These are phyloP conservation scores for Apaloderma vittatum DNA, from an alignment of 2,113 vertebrate genomes.

Conservation along the genomic window DNA sequence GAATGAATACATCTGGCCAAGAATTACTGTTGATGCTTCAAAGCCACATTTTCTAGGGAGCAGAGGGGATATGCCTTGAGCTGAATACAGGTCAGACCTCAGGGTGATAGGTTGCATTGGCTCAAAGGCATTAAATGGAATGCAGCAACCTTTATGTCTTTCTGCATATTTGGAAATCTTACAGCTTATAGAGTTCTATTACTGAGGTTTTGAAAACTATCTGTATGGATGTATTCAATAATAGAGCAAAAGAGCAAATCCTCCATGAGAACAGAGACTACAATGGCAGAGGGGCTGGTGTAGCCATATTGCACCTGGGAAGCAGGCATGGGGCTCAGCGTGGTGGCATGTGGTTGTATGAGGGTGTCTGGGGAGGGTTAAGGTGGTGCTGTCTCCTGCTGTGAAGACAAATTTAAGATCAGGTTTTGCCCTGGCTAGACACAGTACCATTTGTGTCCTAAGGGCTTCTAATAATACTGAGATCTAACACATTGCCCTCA, in stretches of 20 bases:
- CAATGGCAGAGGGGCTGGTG: background rate
- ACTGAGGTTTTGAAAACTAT: background rate
- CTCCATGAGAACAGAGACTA: background rate
- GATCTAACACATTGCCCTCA: background rate
- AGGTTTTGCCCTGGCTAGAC: background rate
- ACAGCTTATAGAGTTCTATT: background rate
- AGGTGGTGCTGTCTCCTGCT: background rate
- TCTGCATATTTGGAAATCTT: background rate
- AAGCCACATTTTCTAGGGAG: background rate
- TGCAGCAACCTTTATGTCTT: background rate
- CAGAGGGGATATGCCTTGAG: background rate
- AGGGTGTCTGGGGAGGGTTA: background rate
- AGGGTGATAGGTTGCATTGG: background rate
- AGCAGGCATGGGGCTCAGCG: background rate
- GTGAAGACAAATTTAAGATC: background rate
- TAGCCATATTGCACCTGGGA: background rate
- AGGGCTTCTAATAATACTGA: background rate
- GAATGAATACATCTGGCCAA: background rate
- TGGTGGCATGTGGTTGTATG: fast-evolving
- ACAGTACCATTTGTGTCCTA: background rate
- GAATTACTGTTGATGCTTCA: background rate
- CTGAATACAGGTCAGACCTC: background rate
- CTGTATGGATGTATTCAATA: fast-evolving
- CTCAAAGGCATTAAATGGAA: background rate
- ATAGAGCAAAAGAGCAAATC: background rate